Evolutionary conservation across 2,797 vertebrate genomes (phyloP), one percentile per base, ranked within the genome.

Genomic region (Phoebastria nigripes): DNA sequence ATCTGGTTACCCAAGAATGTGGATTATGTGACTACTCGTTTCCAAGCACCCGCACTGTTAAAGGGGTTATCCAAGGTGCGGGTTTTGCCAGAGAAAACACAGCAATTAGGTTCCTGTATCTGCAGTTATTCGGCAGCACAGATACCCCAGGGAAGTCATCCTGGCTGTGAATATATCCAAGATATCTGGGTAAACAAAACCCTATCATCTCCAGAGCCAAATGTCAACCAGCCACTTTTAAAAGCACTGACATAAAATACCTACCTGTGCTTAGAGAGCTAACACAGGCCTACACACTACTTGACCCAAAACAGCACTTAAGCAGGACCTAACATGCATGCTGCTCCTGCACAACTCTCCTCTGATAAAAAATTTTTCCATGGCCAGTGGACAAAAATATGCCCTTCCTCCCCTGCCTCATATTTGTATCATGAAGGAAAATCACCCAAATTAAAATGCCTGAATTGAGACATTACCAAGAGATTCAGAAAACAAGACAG

Each of bases 111-210:
- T 47, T 69, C 69, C 77, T 51, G n/a, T 22, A 88, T 29, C 67
- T 29, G 28, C 31, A 79, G 82, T n/a, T 89, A 54, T 4, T 82
- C 8, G 0, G 82, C 86, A 90, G 90, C 82, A 87, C 22, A 18
- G 52, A 58, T 58, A 83, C 92, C 79, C 69, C 76, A 49, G 84
- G 92, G 89, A 89, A 69, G 78, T 20, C 79, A 78, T 62, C 65
- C 87, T 66, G 61, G 65, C 61, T 78, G 47, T 18, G 8, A 89
- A 83, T 76, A 72, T 24, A 93, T 85, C 93, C 74, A 81, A 81
- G 92, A 70, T 76, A 95, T 44, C 74, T 77, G 61, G 49, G 61
- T 89, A 93, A 97, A 94, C 26, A 85, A 94, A 93, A 96, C 20
- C 20, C 18, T 11, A 82, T 35, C 41, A 47, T 72, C 89, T 91